These are phyloP conservation scores for Apoda limacodes DNA, from an alignment of 2,888 invertebrate species.

Conservation along the genomic window DNA sequence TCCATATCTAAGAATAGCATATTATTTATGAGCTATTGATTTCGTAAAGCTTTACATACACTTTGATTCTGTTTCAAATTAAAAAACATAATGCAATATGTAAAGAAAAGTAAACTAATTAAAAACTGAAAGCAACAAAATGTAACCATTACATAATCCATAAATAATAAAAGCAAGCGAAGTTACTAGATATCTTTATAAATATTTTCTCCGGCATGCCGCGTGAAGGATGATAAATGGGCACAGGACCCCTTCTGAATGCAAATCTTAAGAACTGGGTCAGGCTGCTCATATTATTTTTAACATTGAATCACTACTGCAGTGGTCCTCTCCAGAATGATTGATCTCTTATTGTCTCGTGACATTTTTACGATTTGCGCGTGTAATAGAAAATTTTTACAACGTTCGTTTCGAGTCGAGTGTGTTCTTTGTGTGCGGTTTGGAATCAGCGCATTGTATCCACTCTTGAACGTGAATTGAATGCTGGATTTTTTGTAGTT, in stretches of 20 bases:
- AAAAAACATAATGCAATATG: no score
- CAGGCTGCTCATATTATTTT: conserved; percentile 54
- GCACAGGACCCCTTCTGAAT: conserved; percentile 44
- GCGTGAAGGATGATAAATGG: conserved; percentile 59
- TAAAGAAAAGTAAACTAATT: no score
- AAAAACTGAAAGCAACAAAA: no score
- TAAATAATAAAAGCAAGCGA: no score
- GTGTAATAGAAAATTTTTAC: conserved; percentile 35
- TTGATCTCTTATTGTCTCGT: conserved; percentile 44
- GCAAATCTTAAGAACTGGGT: conserved; percentile 64
- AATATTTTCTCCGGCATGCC: conserved; percentile 45
- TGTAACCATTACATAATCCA: no score
- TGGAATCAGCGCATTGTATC: conserved; percentile 29
- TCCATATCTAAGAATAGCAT: no score
- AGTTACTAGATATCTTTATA: conserved; percentile 29
- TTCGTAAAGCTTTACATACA: no score
- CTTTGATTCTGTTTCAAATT: no score
- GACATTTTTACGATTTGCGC: conserved; percentile 25
- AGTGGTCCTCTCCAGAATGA: conserved; percentile 44
- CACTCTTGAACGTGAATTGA: conserved; percentile 24
- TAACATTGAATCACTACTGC: conserved; percentile 47
- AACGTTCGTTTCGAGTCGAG: conserved; percentile 29
- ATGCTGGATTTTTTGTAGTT: conserved; percentile 46
- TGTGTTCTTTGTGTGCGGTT: conserved; percentile 39
- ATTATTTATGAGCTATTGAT: no score